phyloP scores from a whole-genome alignment of 1,140 invertebrate genomes.

The Camponotus vicinus region DNA sequence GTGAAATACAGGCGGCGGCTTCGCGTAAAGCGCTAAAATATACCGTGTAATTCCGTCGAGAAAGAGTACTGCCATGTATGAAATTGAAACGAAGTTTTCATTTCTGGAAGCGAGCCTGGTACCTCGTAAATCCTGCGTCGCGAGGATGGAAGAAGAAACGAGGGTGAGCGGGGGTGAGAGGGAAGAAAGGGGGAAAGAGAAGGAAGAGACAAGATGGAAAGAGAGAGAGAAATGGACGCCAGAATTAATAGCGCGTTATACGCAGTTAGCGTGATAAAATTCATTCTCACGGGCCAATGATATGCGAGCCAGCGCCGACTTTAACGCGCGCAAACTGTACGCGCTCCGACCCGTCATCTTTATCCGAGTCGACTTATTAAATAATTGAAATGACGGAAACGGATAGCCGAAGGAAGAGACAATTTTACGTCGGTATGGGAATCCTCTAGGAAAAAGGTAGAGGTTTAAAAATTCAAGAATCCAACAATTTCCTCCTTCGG shows the following conservation, averaged over 20 bases:
- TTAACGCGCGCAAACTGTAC: conserved; percentile 19
- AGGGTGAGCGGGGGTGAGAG: no score
- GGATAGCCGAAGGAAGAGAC: no score
- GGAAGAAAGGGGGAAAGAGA: no score
- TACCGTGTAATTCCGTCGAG: conserved; percentile 59
- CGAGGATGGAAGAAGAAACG: neutral
- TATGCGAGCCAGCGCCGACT: conserved; percentile 18
- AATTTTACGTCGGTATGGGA: neutral
- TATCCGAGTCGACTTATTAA: neutral
- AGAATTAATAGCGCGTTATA: conserved; percentile 58
- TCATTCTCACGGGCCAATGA: conserved; percentile 35
- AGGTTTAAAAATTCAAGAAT: conserved; percentile 37
- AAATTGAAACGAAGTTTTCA: conserved; percentile 64
- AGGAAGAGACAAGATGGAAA: neutral
- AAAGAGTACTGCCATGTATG: conserved; percentile 60
- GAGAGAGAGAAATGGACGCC: conserved; percentile 41
- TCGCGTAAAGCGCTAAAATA: conserved; percentile 59
- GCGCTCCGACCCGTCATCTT: conserved; percentile 23
- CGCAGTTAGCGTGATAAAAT: conserved; percentile 53
- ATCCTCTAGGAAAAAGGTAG: neutral
- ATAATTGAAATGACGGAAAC: neutral
- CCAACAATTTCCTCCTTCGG: conserved; percentile 24
- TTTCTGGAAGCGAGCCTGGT: conserved; percentile 60
- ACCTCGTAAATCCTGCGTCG: conserved; percentile 64
- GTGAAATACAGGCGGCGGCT: conserved; percentile 53